A percentile compares a stretch with the other conserved stretches of the same genome.
Conservation (phyloP, 1,140 invertebrate species). For the Drosophila jambulina region DNA sequence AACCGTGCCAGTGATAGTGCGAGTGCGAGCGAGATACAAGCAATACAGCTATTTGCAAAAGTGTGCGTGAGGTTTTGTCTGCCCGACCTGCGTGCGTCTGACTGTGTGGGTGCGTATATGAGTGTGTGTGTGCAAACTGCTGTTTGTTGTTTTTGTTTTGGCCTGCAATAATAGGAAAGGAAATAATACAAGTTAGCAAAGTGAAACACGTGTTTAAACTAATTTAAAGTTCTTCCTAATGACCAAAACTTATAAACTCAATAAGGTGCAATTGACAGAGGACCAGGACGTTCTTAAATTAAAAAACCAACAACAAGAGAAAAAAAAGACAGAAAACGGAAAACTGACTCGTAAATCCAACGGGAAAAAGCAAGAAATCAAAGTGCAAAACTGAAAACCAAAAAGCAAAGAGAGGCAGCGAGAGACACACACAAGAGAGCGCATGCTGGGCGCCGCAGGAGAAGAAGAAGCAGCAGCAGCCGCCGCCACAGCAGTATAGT, state of each 20-base stretch:
- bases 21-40: constrained; percentile 28
- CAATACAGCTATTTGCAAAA: constrained; percentile 14
- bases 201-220: constrained; percentile 57
- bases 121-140: constrained; percentile 39
- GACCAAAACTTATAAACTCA: constrained; percentile 1
- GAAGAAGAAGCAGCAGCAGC: constrained; percentile 28
- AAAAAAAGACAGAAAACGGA: constrained; percentile 1
- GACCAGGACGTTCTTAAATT: constrained; percentile 60
- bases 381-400: constrained; percentile 45
- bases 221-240: constrained; percentile 6
- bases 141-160: constrained; percentile 57
- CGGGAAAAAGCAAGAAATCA: constrained; percentile 37
- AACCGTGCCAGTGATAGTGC: constrained; percentile 8
- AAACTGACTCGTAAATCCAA: constrained; percentile 28
- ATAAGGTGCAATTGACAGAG: constrained; percentile 5
- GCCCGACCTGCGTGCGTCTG: constrained; percentile 11
- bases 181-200: constrained; percentile 12
- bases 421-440: constrained; percentile 49
- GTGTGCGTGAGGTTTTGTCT: constrained; percentile 32
- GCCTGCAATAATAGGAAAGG: constrained; percentile 27
- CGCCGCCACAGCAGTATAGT: constrained; percentile 14
- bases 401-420: constrained; percentile 35
- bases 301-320: constrained; percentile 25
- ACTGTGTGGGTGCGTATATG: constrained; percentile 15
- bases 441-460: constrained; percentile 63